These are phyloP conservation scores for Turritopsis dohrnii DNA, from an alignment of 30 jellyfish, hydroid and myxozoan genomes.

Conservation along the genomic window DNA sequence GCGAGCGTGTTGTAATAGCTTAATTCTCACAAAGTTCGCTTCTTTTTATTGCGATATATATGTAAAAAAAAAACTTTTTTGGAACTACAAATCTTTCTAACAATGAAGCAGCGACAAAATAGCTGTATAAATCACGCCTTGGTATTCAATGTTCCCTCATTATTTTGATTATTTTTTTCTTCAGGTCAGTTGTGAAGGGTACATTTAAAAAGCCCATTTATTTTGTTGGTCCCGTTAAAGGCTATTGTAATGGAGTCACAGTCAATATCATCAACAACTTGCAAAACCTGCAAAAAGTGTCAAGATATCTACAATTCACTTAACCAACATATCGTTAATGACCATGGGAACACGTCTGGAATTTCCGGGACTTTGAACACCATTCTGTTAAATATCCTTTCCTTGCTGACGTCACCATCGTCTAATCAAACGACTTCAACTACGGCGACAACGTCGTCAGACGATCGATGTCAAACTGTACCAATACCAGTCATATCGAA, in stretches of 20 bases:
- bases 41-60: no score
- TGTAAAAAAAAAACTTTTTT: no score
- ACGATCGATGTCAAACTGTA: conserved; percentile 6
- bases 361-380: conserved; percentile 49
- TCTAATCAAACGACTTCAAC: conserved; percentile 34
- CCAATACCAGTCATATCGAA: background rate
- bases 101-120: no score
- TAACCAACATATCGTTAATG: conserved; percentile 47
- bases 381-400: conserved; percentile 54
- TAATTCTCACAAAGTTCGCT: no score
- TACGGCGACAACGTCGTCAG: conserved; percentile 6
- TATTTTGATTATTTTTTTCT: no score
- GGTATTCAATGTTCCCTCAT: background rate
- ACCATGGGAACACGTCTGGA: conserved; percentile 42
- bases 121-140: no score
- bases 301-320: conserved; percentile 55
- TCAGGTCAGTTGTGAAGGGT: background rate
- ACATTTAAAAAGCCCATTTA: background rate
- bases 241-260: background rate
- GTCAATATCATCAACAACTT: background rate
- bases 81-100: no score
- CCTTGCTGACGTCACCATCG: conserved; percentile 42
- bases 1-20: no score
- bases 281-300: conserved; percentile 53
- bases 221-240: no score